These are phyloP conservation scores for Poecilobothrus nobilitatus DNA, from an alignment of 2,888 invertebrate genomes.

Conservation along the genomic window DNA sequence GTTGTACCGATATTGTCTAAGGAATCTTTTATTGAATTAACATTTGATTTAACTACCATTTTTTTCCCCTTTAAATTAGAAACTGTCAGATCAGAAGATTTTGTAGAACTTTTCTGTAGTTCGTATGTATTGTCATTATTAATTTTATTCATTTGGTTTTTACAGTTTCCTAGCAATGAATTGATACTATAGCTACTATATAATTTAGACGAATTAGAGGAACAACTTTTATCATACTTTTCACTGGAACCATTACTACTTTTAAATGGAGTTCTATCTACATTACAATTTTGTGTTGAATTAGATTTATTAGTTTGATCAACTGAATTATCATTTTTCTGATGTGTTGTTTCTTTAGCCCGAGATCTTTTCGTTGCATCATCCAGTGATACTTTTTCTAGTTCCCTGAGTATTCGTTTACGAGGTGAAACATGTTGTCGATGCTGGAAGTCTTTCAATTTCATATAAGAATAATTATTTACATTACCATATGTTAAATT, in stretches of 20 bases:
- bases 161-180: slow-evolving; percentile 58
- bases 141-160: slow-evolving; percentile 10
- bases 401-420: slow-evolving; percentile 71
- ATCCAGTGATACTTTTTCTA: slow-evolving; percentile 60
- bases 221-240: background rate
- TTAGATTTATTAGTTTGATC: slow-evolving; percentile 29
- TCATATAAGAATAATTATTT: too few relatives aligned
- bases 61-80: too few relatives aligned
- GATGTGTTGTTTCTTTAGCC: slow-evolving; percentile 36
- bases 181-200: slow-evolving; percentile 78
- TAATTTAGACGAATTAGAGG: slow-evolving; percentile 38
- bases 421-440: slow-evolving; percentile 62
- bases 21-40: too few relatives aligned
- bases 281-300: background rate
- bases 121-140: background rate
- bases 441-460: slow-evolving; percentile 23
- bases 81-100: too few relatives aligned
- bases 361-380: slow-evolving; percentile 58
- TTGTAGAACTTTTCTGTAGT: too few relatives aligned
- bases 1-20: too few relatives aligned
- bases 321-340: slow-evolving; percentile 36
- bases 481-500: slow-evolving; percentile 27
- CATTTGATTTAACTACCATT: too few relatives aligned
- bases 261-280: background rate
- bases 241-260: background rate